Evolutionary conservation across 2,113 vertebrate genomes (phyloP).

Genomic region (Odocoileus hemionus): DNA sequence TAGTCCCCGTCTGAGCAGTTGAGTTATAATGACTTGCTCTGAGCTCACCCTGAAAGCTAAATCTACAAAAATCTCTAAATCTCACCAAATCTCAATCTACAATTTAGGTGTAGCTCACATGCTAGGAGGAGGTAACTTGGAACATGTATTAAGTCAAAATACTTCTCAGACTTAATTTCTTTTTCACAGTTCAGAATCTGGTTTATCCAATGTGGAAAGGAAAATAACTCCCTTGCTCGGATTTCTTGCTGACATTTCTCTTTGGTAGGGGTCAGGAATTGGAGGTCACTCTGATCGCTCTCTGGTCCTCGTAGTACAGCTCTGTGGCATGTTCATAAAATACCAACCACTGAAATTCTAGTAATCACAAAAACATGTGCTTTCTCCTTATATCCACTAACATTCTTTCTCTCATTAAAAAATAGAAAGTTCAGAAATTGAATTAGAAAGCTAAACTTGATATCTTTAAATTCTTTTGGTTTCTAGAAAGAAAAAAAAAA

Average conservation of each 20-base stretch:
- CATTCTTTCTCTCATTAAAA: slow-evolving; percentile 64
- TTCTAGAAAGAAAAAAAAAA: not conserved
- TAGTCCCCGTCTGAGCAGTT: not conserved
- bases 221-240: slow-evolving; percentile 40
- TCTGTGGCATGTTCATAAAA: slow-evolving; percentile 65
- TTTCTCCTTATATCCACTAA: slow-evolving; percentile 22
- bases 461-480: slow-evolving; percentile 67
- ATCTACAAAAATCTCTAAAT: no score
- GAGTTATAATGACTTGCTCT: not conserved
- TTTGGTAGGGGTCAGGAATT: not conserved
- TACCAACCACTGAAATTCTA: slow-evolving; percentile 59
- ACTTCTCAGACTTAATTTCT: slow-evolving; percentile 30
- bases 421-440: slow-evolving; percentile 65
- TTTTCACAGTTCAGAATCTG: slow-evolving; percentile 47
- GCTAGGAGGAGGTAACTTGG: not conserved
- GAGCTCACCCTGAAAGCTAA: not conserved
- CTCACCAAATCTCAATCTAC: not conserved
- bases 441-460: slow-evolving; percentile 63
- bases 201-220: slow-evolving; percentile 19
- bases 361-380: slow-evolving; percentile 71
- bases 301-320: not conserved
- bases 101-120: not conserved
- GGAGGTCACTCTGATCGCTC: not conserved
- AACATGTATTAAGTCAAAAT: slow-evolving; percentile 7
- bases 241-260: slow-evolving; percentile 64